These are phyloP conservation scores for Tachysurus fulvidraco DNA, from an alignment of 2,113 vertebrate genomes.

Conservation along the genomic window DNA sequence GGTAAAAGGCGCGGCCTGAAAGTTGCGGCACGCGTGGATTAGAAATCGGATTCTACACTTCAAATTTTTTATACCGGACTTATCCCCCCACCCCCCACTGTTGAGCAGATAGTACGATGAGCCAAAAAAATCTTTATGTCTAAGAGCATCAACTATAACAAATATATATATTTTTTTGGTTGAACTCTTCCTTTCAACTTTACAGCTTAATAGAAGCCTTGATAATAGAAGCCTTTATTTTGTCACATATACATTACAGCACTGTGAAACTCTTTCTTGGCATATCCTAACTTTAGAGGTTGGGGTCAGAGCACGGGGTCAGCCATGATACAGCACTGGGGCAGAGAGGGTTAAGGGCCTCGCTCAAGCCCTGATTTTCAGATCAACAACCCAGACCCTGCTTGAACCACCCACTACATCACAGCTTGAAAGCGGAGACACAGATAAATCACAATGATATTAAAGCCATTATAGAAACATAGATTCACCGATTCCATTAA, in stretches of 20 bases:
- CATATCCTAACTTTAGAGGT: too few relatives aligned
- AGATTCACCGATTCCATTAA: background rate
- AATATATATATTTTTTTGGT: background rate
- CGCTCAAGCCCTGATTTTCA: too few relatives aligned
- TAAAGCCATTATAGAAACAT: background rate
- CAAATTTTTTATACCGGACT: background rate
- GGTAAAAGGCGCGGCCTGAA: background rate
- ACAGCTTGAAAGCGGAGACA: background rate
- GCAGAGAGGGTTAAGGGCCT: too few relatives aligned
- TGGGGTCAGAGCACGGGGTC: too few relatives aligned
- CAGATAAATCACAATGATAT: background rate
- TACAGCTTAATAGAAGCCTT: background rate
- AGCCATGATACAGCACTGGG: too few relatives aligned
- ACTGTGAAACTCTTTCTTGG: too few relatives aligned
- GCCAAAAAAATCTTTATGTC: background rate
- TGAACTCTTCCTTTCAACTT: background rate
- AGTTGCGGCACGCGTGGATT: background rate
- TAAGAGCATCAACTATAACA: background rate
- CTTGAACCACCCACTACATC: too few relatives aligned
- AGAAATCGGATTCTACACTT: background rate
- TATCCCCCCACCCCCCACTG: background rate
- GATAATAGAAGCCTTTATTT: too few relatives aligned
- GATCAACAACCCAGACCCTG: too few relatives aligned
- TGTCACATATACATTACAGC: too few relatives aligned
- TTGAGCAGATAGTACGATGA: background rate